Base-by-base conservation (phyloP, 2,113 vertebrate species). In the Cryptomyrus ogoouensis region DNA sequence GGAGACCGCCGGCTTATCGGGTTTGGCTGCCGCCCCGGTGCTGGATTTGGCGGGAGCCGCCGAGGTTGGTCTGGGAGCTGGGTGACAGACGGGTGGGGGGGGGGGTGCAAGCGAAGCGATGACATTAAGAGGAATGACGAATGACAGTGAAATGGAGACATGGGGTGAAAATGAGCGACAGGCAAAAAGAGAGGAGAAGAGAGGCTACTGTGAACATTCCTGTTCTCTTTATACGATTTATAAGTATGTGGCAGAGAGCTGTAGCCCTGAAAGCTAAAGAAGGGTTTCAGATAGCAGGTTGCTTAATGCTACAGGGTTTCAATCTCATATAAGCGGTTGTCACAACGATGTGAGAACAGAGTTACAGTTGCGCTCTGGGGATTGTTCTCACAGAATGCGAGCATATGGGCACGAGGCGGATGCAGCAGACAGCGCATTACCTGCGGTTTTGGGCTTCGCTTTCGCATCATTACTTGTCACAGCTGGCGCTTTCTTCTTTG, bases 381-480 rank as follows among this genome's bases (percentile, higher is more conserved):
- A 84, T 12, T 7, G 21, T 39, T 8, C 83, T 21, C 39, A 10
- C 83, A 17, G 19, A 87, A 13, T 15, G 35, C 39, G 19, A 15
- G 39, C 17, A 66, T 42, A 66, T 56, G 7, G 17, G 87, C 21
- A 52, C 0, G 21, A 56, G 15, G 31, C 12, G 39, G 50, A 35
- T 24, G n/a, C 5, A 3, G 17, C 39, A 27, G 3, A 8, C 91
- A 35, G 24, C 49, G 31, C 17, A 62, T 90, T 88, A 95, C 96
- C 91, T 91, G 94, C 89, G 53, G 90, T 92, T 93, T 94, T 95
- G 89, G 93, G 91, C 93, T 91, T 94, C 0, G 92, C 77, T 19
- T 90, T 90, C 56, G 56, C 44, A 6, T 56, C 92, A 77, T 90
- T 93, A 88, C 89, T 92, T 31, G 91, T 80, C 31, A 89, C 91